phyloP scores from a whole-genome alignment of 2,797 vertebrate species.

The Avahi laniger region DNA sequence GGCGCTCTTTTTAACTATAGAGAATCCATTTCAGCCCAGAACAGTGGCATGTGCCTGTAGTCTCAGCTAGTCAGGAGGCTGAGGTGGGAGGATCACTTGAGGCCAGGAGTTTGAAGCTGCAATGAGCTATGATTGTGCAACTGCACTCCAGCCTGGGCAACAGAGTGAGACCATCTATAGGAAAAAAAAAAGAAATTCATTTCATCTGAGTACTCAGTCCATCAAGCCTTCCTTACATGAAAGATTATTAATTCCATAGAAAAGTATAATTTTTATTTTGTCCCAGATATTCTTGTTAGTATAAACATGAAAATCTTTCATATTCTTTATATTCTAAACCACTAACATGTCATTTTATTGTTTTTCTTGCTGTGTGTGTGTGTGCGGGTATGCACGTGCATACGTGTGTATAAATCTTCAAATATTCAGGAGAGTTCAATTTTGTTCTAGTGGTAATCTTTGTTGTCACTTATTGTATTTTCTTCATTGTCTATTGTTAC shows the following conservation, averaged over 20 bases:
- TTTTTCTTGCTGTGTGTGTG: neutral
- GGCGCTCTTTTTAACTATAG: neutral
- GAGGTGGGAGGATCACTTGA: neutral
- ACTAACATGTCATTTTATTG: neutral
- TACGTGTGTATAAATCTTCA: neutral
- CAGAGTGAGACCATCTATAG: neutral
- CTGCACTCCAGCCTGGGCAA: neutral
- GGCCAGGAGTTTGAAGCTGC: neutral
- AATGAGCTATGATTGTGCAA: neutral
- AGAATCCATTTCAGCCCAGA: neutral
- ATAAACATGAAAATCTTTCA: neutral
- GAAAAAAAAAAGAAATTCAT: neutral
- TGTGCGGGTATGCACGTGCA: neutral
- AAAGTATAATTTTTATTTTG: slow-evolving; percentile 11
- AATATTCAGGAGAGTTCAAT: neutral
- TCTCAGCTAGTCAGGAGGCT: neutral
- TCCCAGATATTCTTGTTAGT: neutral
- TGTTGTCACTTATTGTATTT: neutral
- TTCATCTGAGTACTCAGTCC: neutral
- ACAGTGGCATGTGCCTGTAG: neutral
- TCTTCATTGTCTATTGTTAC: neutral
- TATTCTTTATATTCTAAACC: neutral
- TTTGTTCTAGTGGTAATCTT: neutral
- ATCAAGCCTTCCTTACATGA: neutral
- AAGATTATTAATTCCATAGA: neutral